Conservation (phyloP, 1,140 invertebrate species). For the Drosophila oshimai region DNA sequence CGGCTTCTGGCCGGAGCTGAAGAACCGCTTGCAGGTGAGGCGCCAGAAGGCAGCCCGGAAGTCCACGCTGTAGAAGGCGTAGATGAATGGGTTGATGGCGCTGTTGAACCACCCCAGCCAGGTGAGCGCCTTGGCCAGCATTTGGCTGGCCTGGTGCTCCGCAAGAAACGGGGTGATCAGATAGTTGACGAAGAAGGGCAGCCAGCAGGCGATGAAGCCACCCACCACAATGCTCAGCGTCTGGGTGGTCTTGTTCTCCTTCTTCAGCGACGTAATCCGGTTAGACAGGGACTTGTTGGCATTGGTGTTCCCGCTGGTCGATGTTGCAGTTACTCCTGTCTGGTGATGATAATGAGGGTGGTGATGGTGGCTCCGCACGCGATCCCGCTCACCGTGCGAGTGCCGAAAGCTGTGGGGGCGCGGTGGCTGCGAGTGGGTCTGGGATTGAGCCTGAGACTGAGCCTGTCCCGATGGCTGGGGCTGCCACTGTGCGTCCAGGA, state of each 20-base stretch:
- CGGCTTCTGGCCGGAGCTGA: constrained; percentile 64
- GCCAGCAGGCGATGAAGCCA: constrained; percentile 95
- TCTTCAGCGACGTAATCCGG: constrained; percentile 86
- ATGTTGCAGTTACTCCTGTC: constrained; percentile 10
- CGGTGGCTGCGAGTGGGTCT: constrained; percentile 5
- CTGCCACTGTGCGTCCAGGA: constrained; percentile 67
- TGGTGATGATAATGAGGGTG: constrained; percentile 52
- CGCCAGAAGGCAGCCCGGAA: constrained; percentile 93
- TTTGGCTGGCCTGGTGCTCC: constrained; percentile 84
- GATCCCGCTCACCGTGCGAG: constrained; percentile 38
- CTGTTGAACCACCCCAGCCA: constrained; percentile 98
- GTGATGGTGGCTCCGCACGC: constrained; percentile 32
- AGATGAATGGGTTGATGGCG: constrained; percentile 93
- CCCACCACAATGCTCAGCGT: constrained; percentile 96
- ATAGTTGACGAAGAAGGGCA: constrained; percentile 95
- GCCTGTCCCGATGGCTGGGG: constrained; percentile 22
- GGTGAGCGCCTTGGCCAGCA: constrained; percentile 91
- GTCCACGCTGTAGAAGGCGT: constrained; percentile 94
- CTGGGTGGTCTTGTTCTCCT: constrained; percentile 94
- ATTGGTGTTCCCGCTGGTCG: constrained; percentile 1
- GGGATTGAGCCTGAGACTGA: constrained; percentile 7
- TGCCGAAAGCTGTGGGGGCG: constrained; percentile 60
- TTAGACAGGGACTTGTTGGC: constrained; percentile 79
- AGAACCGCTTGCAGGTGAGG: constrained; percentile 86
- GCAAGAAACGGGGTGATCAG: constrained; percentile 89